Percentiles rank a stretch among this genome's conserved stretches.
Conservation (phyloP, 2,797 vertebrate genomes). For the Etheostoma nigrum region DNA sequence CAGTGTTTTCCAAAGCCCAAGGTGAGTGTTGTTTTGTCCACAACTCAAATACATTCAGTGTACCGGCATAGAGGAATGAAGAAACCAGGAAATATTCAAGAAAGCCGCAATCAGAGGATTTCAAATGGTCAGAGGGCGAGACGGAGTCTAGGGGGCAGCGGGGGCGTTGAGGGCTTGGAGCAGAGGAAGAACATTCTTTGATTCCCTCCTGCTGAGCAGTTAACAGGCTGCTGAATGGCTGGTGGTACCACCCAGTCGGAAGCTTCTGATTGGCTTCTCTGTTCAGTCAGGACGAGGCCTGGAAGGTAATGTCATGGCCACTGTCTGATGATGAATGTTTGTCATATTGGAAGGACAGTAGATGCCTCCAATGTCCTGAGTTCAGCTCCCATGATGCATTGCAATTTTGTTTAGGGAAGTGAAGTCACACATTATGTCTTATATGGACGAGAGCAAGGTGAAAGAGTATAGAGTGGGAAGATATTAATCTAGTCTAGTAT, state of each 20-base stretch:
- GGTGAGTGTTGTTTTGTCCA: too few species aligned
- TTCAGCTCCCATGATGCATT: neutral
- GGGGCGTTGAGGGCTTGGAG: slow-evolving; percentile 54
- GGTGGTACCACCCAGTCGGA: slow-evolving; percentile 65
- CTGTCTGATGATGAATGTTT: slow-evolving; percentile 15
- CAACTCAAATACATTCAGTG: too few species aligned
- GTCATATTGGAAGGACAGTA: neutral
- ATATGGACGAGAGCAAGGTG: too few species aligned
- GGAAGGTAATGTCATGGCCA: slow-evolving; percentile 56
- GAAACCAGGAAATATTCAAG: too few species aligned
- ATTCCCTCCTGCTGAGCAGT: slow-evolving; percentile 86
- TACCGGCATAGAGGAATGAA: too few species aligned
- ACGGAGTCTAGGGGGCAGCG: slow-evolving; percentile 34
- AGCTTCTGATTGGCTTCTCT: slow-evolving; percentile 63
- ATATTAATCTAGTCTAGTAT: too few species aligned
- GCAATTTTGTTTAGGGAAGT: too few species aligned
- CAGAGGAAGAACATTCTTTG: slow-evolving; percentile 82
- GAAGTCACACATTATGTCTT: too few species aligned
- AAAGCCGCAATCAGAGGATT: too few species aligned
- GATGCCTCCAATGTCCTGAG: slow-evolving; percentile 1
- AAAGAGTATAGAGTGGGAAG: too few species aligned
- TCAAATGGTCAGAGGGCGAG: slow-evolving; percentile 49
- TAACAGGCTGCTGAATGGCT: slow-evolving; percentile 71
- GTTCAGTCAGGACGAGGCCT: slow-evolving; percentile 32
- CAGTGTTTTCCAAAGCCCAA: too few species aligned